Conservation (phyloP, 64 coral and sea anemone genomes). For the Dendrophyllia cribrosa region DNA sequence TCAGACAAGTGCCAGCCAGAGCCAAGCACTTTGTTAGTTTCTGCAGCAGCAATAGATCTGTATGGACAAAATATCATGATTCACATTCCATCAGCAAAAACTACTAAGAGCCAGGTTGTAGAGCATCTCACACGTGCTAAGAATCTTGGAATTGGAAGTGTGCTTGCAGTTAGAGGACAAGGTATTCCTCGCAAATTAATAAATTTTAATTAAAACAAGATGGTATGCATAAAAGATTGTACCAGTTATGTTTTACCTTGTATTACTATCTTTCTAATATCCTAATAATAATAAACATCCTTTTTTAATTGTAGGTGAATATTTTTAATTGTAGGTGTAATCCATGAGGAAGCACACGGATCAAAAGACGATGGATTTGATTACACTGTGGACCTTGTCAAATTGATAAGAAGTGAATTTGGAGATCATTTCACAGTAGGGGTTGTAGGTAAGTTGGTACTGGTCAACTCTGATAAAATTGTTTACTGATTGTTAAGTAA, state of each 20-base stretch:
- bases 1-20: conserved; percentile 67
- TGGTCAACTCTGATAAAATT: no score
- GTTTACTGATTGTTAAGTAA: no score
- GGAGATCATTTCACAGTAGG: conserved; percentile 80
- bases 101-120: conserved; percentile 75
- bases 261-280: no score
- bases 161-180: conserved; percentile 79
- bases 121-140: conserved; percentile 86
- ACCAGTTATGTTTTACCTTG: no score
- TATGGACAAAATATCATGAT: conserved; percentile 91
- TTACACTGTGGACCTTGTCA: conserved; percentile 83
- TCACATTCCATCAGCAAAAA: conserved; percentile 78
- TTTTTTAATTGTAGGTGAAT: neutral
- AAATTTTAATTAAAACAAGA: neutral
- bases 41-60: conserved; percentile 75
- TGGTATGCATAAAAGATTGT: no score
- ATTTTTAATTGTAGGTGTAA: neutral
- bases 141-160: conserved; percentile 79
- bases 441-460: conserved; percentile 73
- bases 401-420: conserved; percentile 84
- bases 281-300: no score
- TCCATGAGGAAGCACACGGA: conserved; percentile 7
- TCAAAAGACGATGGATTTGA: conserved; percentile 63
- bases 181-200: conserved; percentile 26
- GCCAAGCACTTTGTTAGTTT: conserved; percentile 85